These are phyloP conservation scores for Cyrtonyx montezumae DNA, from an alignment of 2,113 vertebrate genomes.

Conservation along the genomic window DNA sequence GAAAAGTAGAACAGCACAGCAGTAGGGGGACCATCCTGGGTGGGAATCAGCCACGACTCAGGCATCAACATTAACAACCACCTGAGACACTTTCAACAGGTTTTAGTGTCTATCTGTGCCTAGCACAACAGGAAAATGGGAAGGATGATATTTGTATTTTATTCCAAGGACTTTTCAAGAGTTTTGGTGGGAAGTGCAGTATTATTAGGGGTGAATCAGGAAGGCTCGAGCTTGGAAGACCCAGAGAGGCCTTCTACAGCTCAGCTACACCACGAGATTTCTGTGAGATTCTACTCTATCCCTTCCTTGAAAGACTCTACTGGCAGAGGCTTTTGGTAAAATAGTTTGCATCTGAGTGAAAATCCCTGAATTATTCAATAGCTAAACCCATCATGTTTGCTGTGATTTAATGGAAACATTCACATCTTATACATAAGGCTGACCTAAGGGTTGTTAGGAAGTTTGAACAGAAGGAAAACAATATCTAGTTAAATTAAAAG, in stretches of 20 bases:
- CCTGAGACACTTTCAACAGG: neutral
- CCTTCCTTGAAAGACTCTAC: neutral
- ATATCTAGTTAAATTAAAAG: neutral
- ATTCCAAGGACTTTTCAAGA: neutral
- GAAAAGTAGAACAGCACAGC: neutral
- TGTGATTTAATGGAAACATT: neutral
- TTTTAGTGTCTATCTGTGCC: neutral
- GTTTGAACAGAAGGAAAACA: neutral
- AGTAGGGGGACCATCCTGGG: neutral
- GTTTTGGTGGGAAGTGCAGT: neutral
- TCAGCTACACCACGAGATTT: neutral
- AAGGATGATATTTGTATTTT: accelerated
- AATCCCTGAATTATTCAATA: neutral
- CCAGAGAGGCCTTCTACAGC: neutral
- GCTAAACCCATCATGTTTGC: neutral
- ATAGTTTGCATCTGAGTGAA: neutral
- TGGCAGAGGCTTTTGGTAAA: neutral
- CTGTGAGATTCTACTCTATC: neutral
- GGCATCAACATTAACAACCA: neutral
- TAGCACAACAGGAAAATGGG: accelerated
- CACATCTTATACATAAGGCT: neutral
- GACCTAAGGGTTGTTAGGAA: neutral
- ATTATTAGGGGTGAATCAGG: accelerated
- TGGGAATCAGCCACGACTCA: neutral
- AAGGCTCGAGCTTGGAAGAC: accelerated